A percentile compares a stretch with the other conserved stretches of the same genome.
These are phyloP conservation scores for Morpho achilles DNA, from an alignment of 2,888 invertebrate genomes.

Conservation along the genomic window DNA sequence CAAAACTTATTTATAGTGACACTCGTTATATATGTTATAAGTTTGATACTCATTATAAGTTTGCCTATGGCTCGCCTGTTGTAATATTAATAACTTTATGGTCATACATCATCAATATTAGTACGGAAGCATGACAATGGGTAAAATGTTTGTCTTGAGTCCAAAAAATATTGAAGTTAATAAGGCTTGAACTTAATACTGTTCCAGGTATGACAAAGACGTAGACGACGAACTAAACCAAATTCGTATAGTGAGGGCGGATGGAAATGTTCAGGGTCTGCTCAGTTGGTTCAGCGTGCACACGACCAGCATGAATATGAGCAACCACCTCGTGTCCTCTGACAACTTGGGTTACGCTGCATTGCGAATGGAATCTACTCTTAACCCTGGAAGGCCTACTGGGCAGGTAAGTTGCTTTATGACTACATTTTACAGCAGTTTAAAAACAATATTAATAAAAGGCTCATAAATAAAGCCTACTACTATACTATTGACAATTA, in stretches of 20 bases:
- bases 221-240: conserved; percentile 87
- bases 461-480: too few species aligned
- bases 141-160: too few species aligned
- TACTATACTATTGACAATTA: too few species aligned
- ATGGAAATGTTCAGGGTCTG: conserved; percentile 81
- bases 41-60: too few species aligned
- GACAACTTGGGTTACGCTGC: conserved; percentile 93
- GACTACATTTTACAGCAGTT: not conserved
- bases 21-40: too few species aligned
- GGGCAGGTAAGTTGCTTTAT: conserved; percentile 49
- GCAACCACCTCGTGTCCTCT: conserved; percentile 86
- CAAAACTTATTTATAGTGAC: too few species aligned
- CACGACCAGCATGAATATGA: conserved; percentile 92
- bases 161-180: too few species aligned
- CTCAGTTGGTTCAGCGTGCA: conserved; percentile 93
- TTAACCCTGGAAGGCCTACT: conserved; percentile 78
- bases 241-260: conserved; percentile 81
- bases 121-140: too few species aligned
- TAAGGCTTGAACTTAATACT: not conserved
- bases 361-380: conserved; percentile 82
- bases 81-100: too few species aligned
- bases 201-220: conserved; percentile 81
- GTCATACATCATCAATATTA: too few species aligned
- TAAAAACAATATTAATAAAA: too few species aligned
- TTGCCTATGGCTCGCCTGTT: too few species aligned